phyloP scores from a whole-genome alignment of 2,113 vertebrate species.

The Sorex araneus region DNA sequence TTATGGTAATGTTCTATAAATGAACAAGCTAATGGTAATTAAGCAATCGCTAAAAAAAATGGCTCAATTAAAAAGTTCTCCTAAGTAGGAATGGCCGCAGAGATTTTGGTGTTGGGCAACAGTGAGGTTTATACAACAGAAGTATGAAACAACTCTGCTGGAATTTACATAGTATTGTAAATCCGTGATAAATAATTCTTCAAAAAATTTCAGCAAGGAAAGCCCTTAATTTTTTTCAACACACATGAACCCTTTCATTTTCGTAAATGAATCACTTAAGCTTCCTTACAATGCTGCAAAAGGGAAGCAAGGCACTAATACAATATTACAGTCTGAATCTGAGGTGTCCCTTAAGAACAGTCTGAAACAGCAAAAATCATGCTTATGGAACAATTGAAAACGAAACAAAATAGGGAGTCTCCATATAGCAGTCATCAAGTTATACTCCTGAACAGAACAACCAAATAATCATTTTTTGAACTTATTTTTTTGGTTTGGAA shows the following conservation, averaged over 20 bases:
- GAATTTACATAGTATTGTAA: no score
- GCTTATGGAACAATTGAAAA: background rate
- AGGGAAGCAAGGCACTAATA: constrained; percentile 40
- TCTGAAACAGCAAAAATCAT: constrained; percentile 17
- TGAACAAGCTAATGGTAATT: constrained; percentile 20
- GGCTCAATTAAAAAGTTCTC: constrained; percentile 47
- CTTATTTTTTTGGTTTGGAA: no score
- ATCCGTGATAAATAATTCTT: no score
- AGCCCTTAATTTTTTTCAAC: constrained; percentile 58
- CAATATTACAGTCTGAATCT: background rate
- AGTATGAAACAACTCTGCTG: no score
- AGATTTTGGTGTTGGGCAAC: no score
- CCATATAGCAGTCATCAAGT: constrained; percentile 24
- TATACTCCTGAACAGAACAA: constrained; percentile 55
- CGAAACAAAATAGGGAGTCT: constrained; percentile 29
- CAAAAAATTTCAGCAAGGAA: constrained; percentile 31
- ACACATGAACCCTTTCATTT: background rate
- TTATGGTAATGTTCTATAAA: background rate
- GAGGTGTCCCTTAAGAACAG: constrained; percentile 35
- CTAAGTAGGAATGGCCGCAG: background rate
- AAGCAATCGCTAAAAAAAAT: no score
- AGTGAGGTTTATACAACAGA: no score
- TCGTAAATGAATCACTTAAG: constrained; percentile 59
- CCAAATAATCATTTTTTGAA: constrained; percentile 3
- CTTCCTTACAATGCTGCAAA: constrained; percentile 49